Evolutionary conservation across 2,113 vertebrate species (phyloP), one percentile per base, ranked within the genome.

Genomic region (Oreotrochilus melanogaster): DNA sequence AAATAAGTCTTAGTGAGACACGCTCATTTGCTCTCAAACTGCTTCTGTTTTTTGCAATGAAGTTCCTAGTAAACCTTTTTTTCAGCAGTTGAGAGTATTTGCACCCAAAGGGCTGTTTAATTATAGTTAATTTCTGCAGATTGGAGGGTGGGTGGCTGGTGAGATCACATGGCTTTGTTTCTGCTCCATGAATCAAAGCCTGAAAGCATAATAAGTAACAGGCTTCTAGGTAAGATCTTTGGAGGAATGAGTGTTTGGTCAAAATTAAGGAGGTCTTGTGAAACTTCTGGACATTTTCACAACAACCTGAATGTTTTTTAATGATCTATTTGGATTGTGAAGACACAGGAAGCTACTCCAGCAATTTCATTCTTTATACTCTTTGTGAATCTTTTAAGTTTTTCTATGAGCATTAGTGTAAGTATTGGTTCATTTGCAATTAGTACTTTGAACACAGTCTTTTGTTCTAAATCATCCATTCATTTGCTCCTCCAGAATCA

Each of bases 141-240:
- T 72, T 33, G 58, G 67, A 82, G 45, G 31, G 76, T 65, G 89
- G 71, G 31, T 70, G 78, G 84, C 81, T 79, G 51, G 21, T 75
- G 54, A 83, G 87, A 85, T 94, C 93, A 85, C 81, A 54, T 76
- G 74, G 51, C 0, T 0, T 64, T 80, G 33, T 86, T 95, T 89
- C 85, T 91, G 80, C 47, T 89, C 54, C 43, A 10, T 60, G 78
- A 83, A 93, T 94, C 87, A 95, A 96, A 89, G 66, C n/a, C 81
- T 94, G 70, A 54, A 85, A 95, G 53, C 69, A n/a, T n/a, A n/a
- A n/a, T 93, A 56, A 94, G 47, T 92, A 84, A 91, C 91, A 89
- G 70, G 74, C 30, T 80, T 94, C 80, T 78, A 75, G 65, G 39
- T 69, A 84, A 87, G 37, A 31, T 47, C 65, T 82, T 81, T 76